Base-by-base conservation (phyloP, 1,140 invertebrate species). In the Sitophilus oryzae region DNA sequence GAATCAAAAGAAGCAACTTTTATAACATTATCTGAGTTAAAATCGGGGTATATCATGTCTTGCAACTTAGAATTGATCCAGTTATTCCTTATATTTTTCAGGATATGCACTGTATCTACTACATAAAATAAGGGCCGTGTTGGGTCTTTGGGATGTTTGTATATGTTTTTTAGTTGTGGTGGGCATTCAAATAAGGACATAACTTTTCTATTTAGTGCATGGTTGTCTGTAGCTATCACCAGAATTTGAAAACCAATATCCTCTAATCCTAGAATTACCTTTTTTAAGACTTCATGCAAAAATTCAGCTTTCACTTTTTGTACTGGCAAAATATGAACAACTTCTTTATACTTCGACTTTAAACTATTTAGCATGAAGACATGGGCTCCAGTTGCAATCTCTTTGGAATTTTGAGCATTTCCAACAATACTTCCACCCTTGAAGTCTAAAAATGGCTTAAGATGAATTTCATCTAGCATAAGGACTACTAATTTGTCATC, bases 331-430 rank as follows among this genome's bases (percentile, higher is more conserved):
- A 53, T 46, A 36, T 53, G 51, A 21, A 34, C 51, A 34, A 53
- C 51, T 16, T 53, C 22, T 23, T 53, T 53, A 35, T 53, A 53
- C n/a, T n/a, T n/a, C n/a, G n/a, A n/a, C n/a, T n/a, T n/a, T n/a
- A n/a, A n/a, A n/a, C n/a, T n/a, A n/a, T 36, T 43, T 9, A 53
- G 16, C 51, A 53, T 44, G 15, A 53, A 53, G 3, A 46, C 42
- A 45, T 30, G 23, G 16, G 51, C 51, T 34, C 40, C 46, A 3
- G 40, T 53, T 2, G 40, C 51, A 25, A 9, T 19, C n/a, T 53
- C 38, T 30, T 3, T 20, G 19, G 23, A 22, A 37, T 53, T 45
- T 16, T 46, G 16, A 30, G 41, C 41, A 3, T 14, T 16, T 6
- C 51, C 51, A 21, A 46, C 42, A 36, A 53, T 46, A 30, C 46